Percentiles rank a stretch among this genome's conserved stretches.
phyloP scores from a whole-genome alignment of 1,140 invertebrate species.

The Heliconius melpomene region DNA sequence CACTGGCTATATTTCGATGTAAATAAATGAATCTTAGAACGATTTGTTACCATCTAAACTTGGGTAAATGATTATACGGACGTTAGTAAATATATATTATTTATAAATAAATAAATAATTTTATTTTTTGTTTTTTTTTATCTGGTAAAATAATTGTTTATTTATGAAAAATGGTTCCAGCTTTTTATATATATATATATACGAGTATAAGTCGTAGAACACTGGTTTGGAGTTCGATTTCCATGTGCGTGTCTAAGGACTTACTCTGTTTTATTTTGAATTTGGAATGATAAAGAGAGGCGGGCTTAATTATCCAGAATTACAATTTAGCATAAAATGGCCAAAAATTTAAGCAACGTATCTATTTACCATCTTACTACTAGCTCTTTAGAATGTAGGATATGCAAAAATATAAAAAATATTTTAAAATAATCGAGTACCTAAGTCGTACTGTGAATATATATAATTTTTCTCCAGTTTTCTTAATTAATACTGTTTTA shows the following conservation, averaged over 20 bases:
- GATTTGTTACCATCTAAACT: conserved; percentile 48
- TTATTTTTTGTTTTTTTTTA: conserved; percentile 44
- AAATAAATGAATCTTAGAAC: conserved; percentile 29
- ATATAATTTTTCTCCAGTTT: conserved; percentile 42
- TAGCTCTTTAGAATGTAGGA: no score
- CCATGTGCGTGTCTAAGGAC: no score
- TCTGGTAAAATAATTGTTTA: neutral
- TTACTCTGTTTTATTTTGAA: no score
- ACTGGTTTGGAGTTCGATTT: neutral
- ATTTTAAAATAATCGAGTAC: neutral
- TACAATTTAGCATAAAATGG: no score
- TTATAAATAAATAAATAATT: conserved; percentile 53
- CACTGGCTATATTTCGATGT: conserved; percentile 31
- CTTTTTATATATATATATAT: no score
- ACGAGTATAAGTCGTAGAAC: neutral
- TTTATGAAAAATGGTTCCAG: neutral
- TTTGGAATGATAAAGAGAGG: no score
- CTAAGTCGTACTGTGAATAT: neutral
- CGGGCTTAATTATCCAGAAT: no score
- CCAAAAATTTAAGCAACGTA: no score
- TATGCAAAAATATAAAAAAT: neutral
- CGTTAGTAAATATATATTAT: conserved; percentile 74
- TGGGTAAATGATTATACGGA: conserved; percentile 63
- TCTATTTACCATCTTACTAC: no score
- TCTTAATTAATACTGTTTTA: conserved; percentile 20